These are phyloP conservation scores for Chrysina gloriosa DNA, from an alignment of 2,888 invertebrate species.

Conservation along the genomic window DNA sequence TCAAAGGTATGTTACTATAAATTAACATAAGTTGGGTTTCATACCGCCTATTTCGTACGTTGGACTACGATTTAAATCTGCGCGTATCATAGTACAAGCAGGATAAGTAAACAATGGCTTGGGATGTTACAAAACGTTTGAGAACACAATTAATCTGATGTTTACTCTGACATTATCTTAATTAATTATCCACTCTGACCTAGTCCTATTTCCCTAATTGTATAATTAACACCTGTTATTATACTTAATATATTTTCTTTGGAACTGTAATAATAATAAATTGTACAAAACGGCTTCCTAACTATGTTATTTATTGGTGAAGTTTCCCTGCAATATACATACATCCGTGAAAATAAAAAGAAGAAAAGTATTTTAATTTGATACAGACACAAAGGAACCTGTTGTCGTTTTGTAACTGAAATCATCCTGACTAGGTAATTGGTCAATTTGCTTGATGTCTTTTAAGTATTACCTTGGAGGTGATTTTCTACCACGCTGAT, in stretches of 20 bases:
- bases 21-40: no score
- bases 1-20: no score
- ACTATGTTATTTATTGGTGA: not conserved
- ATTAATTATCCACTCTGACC: constrained; percentile 35
- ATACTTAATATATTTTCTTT: not conserved
- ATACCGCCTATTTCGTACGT: no score
- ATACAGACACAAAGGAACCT: not conserved
- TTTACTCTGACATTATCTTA: constrained; percentile 27
- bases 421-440: constrained; percentile 27
- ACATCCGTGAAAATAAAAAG: not conserved
- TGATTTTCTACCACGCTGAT: constrained; percentile 19
- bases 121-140: constrained; percentile 35
- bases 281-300: no score
- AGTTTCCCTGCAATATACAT: not conserved
- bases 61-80: not conserved
- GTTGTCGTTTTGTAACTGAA: constrained; percentile 18
- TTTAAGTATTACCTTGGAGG: constrained; percentile 21
- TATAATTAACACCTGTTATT: constrained; percentile 11
- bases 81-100: not conserved
- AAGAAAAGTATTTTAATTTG: not conserved
- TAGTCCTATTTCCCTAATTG: constrained; percentile 34
- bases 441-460: constrained; percentile 28
- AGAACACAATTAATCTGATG: constrained; percentile 30
- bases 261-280: not conserved
- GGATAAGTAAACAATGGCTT: constrained; percentile 21